These are phyloP conservation scores for Cantharis lateralis DNA, from an alignment of 2,888 invertebrate genomes.

Conservation along the genomic window DNA sequence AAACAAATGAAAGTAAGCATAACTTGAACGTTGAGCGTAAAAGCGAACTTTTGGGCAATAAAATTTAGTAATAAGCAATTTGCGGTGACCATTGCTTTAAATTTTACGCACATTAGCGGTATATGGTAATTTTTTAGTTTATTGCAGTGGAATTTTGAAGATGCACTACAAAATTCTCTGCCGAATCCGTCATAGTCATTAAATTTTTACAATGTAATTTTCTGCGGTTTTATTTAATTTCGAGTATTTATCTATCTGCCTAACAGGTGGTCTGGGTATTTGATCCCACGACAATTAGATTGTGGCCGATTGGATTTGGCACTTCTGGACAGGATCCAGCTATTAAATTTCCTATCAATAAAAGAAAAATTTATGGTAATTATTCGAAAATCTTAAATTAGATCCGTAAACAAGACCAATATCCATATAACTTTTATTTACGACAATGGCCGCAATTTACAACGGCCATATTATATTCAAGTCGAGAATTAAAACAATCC, in stretches of 20 bases:
- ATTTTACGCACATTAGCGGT: not conserved
- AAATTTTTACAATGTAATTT: not conserved
- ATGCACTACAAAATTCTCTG: not conserved
- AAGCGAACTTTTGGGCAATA: not conserved
- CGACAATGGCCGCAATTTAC: constrained; percentile 11
- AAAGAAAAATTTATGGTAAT: not conserved
- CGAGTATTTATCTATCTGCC: no score
- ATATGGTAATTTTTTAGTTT: not conserved
- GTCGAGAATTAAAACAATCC: constrained; percentile 29
- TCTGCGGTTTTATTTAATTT: not conserved
- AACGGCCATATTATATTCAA: constrained; percentile 24
- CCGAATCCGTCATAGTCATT: not conserved
- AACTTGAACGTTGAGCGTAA: not conserved
- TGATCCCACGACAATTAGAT: no score
- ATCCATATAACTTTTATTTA: constrained; percentile 15
- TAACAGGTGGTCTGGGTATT: no score
- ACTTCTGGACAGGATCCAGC: no score
- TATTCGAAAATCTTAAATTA: not conserved
- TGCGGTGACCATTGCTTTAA: not conserved
- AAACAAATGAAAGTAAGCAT: no score
- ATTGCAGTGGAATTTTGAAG: not conserved
- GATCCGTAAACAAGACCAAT: not conserved
- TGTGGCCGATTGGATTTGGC: no score
- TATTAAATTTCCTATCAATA: not conserved
- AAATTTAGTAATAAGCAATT: not conserved